Conservation (phyloP, 2,113 vertebrate genomes). For the Dasyurus viverrinus region DNA sequence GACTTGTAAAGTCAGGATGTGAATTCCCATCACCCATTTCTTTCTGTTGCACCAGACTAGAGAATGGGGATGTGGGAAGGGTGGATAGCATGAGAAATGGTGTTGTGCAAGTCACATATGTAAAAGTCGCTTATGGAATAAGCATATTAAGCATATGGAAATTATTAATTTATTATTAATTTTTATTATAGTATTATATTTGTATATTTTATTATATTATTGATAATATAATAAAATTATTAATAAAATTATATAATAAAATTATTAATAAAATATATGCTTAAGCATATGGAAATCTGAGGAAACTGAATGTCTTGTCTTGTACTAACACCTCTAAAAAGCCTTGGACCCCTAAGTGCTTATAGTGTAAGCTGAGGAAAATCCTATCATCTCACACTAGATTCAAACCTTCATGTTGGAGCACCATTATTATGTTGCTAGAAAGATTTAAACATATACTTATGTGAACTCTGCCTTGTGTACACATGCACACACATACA, state of each 20-base stretch:
- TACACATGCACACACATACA: neutral
- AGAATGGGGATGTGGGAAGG: neutral
- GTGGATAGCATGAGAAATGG: neutral
- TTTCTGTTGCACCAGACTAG: neutral
- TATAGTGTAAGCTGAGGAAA: neutral
- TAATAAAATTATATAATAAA: too few relatives aligned
- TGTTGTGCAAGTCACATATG: neutral
- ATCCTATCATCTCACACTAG: neutral
- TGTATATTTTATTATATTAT: too few relatives aligned
- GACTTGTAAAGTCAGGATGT: neutral
- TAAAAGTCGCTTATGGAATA: neutral
- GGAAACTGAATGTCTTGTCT: neutral
- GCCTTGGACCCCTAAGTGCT: neutral
- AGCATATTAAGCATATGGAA: neutral
- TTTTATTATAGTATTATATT: too few relatives aligned
- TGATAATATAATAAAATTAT: too few relatives aligned
- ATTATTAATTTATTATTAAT: too few relatives aligned
- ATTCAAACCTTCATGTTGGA: neutral
- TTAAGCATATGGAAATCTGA: neutral
- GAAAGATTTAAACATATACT: neutral
- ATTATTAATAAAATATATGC: too few relatives aligned
- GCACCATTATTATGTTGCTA: neutral
- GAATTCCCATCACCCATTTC: neutral
- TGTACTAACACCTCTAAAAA: neutral
- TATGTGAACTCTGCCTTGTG: too few relatives aligned